Evolutionary conservation across 2,797 vertebrate species (phyloP), one percentile per base, ranked within the genome.

Genomic region (Galago senegalensis): DNA sequence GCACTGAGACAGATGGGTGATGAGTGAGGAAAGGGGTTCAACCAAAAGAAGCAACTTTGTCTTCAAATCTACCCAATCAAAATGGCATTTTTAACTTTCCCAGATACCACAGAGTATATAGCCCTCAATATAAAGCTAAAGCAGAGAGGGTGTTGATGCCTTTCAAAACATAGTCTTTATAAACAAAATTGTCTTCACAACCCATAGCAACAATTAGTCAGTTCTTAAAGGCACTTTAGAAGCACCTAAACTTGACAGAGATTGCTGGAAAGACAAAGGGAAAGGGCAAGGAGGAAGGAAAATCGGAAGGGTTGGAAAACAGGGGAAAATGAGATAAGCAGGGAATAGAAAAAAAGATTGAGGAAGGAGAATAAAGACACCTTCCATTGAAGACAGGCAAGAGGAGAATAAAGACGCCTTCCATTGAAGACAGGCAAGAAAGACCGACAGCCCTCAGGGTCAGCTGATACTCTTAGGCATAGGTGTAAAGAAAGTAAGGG

Each of bases 1-100:
- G 60, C 60, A 87, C 20, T 76, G 73, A 91, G 67, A 95, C 84
- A 95, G 84, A 90, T 93, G 79, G 53, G 34, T 89, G n/a, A 87
- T 85, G 72, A 72, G 72, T 80, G 86, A 91, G 61, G 46, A 63
- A 60, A 97, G 31, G n/a, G 16, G 63, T 23, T 77, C 43, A 91
- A 87, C 25, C 37, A 77, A 96, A 94, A 83, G 25, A 58, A 83
- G n/a, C 21, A 82, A 53, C 7, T 84, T 89, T 85, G 49, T 31
- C 72, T 96, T 83, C 58, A 89, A 91, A 75, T 93, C 37, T 87
- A 70, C 34, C 27, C 63, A 91, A 85, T 77, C 46, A 92, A 90
- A 95, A 93, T 29, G 60, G 49, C 37, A 83, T 67, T 87, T 79
- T 91, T 34, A 93, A 70, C 3, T 91, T 23, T 88, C 10, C 2